Evolutionary conservation across 2,113 vertebrate species (phyloP).

Genomic region (Pomatorhinus ruficollis): DNA sequence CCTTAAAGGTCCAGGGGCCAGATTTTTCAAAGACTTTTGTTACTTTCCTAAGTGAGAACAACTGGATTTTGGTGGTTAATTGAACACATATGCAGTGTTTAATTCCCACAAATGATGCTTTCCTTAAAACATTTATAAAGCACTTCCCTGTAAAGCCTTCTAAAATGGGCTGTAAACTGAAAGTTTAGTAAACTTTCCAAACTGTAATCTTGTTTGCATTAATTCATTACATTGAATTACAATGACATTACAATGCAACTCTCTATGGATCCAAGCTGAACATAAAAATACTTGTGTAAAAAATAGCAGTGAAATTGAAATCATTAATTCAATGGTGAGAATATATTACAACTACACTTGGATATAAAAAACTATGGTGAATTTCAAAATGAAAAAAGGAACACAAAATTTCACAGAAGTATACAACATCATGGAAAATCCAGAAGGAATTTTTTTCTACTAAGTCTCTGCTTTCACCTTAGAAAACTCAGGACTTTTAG

Average conservation of each 20-base stretch:
- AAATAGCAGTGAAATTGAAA: background rate
- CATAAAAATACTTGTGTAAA: background rate
- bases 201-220: background rate
- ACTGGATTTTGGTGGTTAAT: background rate
- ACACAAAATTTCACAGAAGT: background rate
- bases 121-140: background rate
- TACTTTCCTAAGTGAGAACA: background rate
- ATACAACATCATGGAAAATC: background rate
- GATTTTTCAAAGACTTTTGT: background rate
- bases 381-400: background rate
- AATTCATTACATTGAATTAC: background rate
- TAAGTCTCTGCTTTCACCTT: background rate
- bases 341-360: background rate
- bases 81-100: background rate
- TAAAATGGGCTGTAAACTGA: background rate
- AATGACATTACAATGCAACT: background rate
- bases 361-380: background rate
- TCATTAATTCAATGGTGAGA: background rate
- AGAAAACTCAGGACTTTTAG: background rate
- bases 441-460: background rate
- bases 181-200: background rate
- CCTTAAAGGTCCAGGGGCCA: background rate
- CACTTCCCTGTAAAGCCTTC: background rate
- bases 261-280: background rate
- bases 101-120: background rate